These are phyloP conservation scores for Venustaconcha ellipsiformis DNA, from an alignment of 1,140 invertebrate species.

Conservation along the genomic window DNA sequence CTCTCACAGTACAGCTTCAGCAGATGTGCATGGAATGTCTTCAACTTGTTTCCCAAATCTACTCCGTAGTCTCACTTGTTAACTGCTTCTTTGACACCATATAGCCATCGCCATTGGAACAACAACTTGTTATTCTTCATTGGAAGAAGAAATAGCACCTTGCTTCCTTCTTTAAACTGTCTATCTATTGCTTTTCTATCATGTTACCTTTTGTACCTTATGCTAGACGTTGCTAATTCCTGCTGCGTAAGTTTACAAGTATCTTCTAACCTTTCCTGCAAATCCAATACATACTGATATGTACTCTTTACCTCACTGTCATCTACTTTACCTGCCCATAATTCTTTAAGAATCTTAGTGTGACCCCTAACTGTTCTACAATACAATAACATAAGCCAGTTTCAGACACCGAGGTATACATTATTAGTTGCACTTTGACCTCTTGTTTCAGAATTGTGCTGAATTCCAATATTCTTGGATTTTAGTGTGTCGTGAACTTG, in stretches of 20 bases:
- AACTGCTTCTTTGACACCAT: constrained; percentile 5
- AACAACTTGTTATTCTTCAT: constrained; percentile 35
- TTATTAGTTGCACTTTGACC: too few species aligned
- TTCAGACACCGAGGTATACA: too few species aligned
- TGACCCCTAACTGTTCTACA: constrained; percentile 46
- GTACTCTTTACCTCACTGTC: constrained; percentile 24
- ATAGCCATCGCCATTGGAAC: constrained; percentile 36
- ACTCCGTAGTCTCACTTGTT: constrained; percentile 24
- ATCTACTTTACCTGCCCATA: constrained; percentile 23
- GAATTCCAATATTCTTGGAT: too few species aligned
- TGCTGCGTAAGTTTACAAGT: not conserved
- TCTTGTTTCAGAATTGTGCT: too few species aligned
- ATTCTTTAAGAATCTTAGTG: constrained; percentile 34
- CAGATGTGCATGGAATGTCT: constrained; percentile 26
- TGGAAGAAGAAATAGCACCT: constrained; percentile 35
- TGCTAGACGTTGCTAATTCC: too few species aligned
- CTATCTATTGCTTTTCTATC: constrained; percentile 25
- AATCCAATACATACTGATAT: constrained; percentile 39
- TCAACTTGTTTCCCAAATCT: constrained; percentile 12
- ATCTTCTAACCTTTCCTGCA: constrained; percentile 24
- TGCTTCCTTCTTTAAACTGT: not conserved
- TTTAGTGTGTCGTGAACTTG: too few species aligned
- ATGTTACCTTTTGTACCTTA: constrained; percentile 21
- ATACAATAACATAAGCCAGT: constrained; percentile 31
- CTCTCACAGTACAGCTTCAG: constrained; percentile 26